These are phyloP conservation scores for Patiria pectinifera DNA, from an alignment of 53 echinoderm and acorn worm species.

Conservation along the genomic window DNA sequence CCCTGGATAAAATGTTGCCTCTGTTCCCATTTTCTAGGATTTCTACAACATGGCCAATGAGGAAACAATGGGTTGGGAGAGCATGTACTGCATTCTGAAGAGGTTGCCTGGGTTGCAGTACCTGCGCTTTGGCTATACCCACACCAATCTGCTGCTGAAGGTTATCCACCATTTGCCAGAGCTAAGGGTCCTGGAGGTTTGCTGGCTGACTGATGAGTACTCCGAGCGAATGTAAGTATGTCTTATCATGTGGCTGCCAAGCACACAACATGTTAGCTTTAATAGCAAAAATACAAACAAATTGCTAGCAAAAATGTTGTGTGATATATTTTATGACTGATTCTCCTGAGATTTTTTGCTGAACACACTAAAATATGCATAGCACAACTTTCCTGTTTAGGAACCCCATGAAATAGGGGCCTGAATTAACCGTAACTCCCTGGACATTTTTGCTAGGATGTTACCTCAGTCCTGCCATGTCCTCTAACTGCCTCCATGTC, in stretches of 20 bases:
- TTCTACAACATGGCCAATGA: slow-evolving; percentile 42
- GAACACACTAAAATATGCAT: too few species aligned
- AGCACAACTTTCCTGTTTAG: too few species aligned
- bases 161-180: slow-evolving; percentile 5
- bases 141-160: slow-evolving; percentile 3
- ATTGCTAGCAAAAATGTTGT: too few species aligned
- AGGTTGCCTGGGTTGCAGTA: slow-evolving; percentile 34
- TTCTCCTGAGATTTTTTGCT: too few species aligned
- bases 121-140: slow-evolving; percentile 48
- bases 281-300: too few species aligned
- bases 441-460: too few species aligned
- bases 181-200: slow-evolving; percentile 21
- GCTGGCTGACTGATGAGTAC: slow-evolving; percentile 13
- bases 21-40: slow-evolving; percentile 25
- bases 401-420: too few species aligned
- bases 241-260: background rate
- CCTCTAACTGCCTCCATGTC: too few species aligned
- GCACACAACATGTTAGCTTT: background rate
- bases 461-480: too few species aligned
- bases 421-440: too few species aligned
- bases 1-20: background rate
- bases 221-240: background rate
- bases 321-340: too few species aligned
- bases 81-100: slow-evolving; percentile 29
- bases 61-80: background rate